Percentiles rank a stretch among this genome's conserved stretches.
Evolutionary conservation across 2,888 invertebrate genomes (phyloP).

Genomic region (Cantharis rustica): DNA sequence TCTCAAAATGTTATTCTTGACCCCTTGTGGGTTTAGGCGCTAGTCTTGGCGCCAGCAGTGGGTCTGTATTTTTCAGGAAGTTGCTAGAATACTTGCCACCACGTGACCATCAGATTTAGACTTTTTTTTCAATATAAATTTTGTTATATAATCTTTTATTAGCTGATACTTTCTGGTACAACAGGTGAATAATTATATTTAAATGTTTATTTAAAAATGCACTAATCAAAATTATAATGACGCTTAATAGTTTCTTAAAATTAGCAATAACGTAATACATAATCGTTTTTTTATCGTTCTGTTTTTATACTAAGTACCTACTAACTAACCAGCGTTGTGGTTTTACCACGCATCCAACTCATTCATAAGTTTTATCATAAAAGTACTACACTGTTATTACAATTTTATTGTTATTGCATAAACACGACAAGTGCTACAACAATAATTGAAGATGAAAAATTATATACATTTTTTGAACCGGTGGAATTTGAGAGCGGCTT

Average conservation of each 20-base stretch:
- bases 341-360: not conserved
- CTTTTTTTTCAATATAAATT: not conserved
- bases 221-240: not conserved
- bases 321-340: not conserved
- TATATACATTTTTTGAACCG: not conserved
- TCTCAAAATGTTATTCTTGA: not conserved
- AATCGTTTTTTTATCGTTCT: not conserved
- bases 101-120: not conserved
- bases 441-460: not conserved
- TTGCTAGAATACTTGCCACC: constrained; percentile 3
- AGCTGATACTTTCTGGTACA: not conserved
- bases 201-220: not conserved
- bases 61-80: constrained; percentile 4
- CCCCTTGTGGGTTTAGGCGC: constrained; percentile 1
- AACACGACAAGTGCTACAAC: not conserved
- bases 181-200: not conserved
- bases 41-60: constrained; percentile 11
- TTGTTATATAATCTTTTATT: not conserved
- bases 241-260: not conserved
- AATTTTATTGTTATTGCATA: not conserved
- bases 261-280: not conserved
- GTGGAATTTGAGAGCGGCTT: not conserved
- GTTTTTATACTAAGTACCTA: not conserved
- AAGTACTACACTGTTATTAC: not conserved
- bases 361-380: not conserved